A percentile compares a stretch with the other conserved stretches of the same genome.
phyloP scores from a whole-genome alignment of 2,113 vertebrate species.

The Ochotona princeps region DNA sequence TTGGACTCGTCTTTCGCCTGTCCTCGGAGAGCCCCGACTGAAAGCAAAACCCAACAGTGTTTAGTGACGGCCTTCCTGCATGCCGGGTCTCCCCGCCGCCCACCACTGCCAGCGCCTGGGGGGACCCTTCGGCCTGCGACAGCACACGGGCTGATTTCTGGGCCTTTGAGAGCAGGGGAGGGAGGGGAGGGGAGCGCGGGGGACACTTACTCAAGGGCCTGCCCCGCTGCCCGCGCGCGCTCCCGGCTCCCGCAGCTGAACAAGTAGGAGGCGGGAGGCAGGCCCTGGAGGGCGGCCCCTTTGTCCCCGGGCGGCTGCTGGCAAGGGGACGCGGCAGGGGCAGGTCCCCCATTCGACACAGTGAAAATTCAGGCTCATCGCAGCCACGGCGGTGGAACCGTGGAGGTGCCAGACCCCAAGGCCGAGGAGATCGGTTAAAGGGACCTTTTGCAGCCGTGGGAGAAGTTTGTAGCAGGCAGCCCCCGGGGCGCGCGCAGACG shows the following conservation, averaged over 20 bases:
- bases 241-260: neutral
- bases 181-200: constrained; percentile 37
- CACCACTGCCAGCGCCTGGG: neutral
- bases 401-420: neutral
- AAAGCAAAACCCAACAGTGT: constrained; percentile 78
- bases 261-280: neutral
- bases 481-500: neutral
- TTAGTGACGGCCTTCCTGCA: constrained; percentile 62
- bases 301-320: constrained; percentile 26
- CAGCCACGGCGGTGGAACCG: neutral
- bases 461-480: constrained; percentile 37
- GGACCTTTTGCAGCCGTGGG: neutral
- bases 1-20: constrained; percentile 92
- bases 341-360: too few species aligned
- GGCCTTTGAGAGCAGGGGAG: constrained; percentile 58
- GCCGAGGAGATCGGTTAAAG: neutral
- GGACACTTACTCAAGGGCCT: constrained; percentile 59
- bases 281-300: neutral
- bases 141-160: constrained; percentile 44
- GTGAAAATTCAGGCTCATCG: neutral
- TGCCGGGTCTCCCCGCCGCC: neutral
- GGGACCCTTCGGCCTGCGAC: too few species aligned
- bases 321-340: neutral
- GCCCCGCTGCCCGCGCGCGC: neutral
- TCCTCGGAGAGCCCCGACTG: constrained; percentile 87